Evolutionary conservation across 2,113 vertebrate species (phyloP).

Genomic region (Heptranchias perlo): DNA sequence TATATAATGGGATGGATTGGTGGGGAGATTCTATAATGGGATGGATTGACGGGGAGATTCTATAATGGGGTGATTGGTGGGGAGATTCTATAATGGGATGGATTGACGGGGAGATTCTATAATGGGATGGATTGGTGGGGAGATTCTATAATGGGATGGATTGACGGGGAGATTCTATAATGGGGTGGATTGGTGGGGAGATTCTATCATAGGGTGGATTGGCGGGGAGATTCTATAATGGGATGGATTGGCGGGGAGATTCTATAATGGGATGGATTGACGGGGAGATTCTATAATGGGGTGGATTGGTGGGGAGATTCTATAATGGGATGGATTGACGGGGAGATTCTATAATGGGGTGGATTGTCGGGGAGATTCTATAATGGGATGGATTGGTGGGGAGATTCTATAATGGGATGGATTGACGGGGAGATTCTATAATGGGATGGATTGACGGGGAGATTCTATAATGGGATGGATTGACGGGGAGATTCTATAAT

Average conservation of each 20-base stretch:
- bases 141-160: background rate
- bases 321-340: background rate
- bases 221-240: background rate
- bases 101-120: background rate
- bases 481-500: too few species aligned
- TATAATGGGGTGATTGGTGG: too few species aligned
- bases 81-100: background rate
- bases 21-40: background rate
- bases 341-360: background rate
- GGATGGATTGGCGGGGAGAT: too few species aligned
- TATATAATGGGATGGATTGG: too few species aligned
- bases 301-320: too few species aligned
- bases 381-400: background rate
- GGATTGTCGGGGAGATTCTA: too few species aligned
- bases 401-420: background rate
- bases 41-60: background rate
- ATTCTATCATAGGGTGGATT: background rate
- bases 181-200: too few species aligned
- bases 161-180: background rate
- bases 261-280: background rate
- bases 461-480: background rate
- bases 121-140: too few species aligned
- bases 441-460: background rate
- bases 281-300: background rate
- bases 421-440: too few species aligned